phyloP scores from a whole-genome alignment of 2,113 vertebrate species.

The rat (Rattus norvegicus) region DNA sequence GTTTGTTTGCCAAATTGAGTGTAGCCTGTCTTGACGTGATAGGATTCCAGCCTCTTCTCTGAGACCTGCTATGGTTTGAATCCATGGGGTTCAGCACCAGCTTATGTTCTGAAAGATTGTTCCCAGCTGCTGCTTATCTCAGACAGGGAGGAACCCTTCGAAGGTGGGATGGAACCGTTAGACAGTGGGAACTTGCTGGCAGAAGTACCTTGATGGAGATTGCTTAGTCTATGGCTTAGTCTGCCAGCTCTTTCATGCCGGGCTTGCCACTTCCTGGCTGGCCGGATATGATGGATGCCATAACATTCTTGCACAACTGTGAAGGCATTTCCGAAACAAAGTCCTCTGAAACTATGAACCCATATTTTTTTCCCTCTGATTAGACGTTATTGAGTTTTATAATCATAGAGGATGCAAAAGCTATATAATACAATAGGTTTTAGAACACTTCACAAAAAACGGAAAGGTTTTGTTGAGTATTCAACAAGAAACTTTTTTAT shows the following conservation, averaged over 20 bases:
- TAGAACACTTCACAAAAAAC: not conserved
- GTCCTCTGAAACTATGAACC: not conserved
- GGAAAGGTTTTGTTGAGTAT: not conserved
- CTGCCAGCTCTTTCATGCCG: not conserved
- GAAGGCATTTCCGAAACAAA: not conserved
- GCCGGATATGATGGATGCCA: not conserved
- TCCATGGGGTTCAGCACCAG: accelerated
- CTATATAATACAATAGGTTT: not conserved
- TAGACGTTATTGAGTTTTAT: not conserved
- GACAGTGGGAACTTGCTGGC: no score
- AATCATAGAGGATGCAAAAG: not conserved
- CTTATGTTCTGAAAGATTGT: not conserved
- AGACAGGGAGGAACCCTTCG: not conserved
- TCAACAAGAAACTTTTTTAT: not conserved
- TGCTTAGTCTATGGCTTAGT: not conserved
- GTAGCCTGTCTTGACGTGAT: constrained; percentile 1
- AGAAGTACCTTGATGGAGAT: not conserved
- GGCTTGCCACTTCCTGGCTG: not conserved
- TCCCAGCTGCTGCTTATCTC: not conserved
- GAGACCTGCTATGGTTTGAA: not conserved
- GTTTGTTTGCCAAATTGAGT: constrained; percentile 25
- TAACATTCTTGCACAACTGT: not conserved
- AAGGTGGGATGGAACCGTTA: no score
- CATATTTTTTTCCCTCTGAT: not conserved
- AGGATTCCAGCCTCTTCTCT: not conserved